Percentiles rank a stretch among this genome's conserved stretches.
Conservation (phyloP, 2,797 vertebrate species). For the Halcyon smyrnensis region DNA sequence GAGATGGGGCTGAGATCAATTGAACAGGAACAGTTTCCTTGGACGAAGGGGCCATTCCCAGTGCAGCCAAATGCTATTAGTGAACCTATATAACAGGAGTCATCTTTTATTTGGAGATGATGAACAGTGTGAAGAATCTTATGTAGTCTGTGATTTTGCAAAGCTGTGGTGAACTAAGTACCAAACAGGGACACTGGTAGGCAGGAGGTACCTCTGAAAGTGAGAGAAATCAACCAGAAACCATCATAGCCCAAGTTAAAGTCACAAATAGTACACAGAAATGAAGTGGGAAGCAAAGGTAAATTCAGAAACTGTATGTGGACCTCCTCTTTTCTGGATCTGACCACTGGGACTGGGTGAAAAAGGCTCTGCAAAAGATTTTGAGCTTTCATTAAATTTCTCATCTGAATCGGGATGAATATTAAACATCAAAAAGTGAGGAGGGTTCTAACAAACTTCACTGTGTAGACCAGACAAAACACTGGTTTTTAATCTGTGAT, state of each 20-base stretch:
- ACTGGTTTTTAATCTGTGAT: background rate
- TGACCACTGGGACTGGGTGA: background rate
- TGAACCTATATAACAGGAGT: background rate
- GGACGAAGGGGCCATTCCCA: background rate
- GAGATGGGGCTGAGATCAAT: background rate
- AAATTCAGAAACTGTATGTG: background rate
- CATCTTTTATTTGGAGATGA: background rate
- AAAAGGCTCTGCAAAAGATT: background rate
- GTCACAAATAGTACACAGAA: background rate
- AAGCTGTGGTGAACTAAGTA: background rate
- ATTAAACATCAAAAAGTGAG: background rate
- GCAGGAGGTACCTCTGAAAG: background rate
- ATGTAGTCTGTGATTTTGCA: rapidly evolving
- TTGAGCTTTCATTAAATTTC: background rate
- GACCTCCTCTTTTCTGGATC: background rate
- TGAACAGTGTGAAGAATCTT: background rate
- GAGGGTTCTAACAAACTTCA: background rate
- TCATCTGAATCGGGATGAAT: background rate
- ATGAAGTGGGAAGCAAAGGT: background rate
- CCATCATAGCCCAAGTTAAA: background rate
- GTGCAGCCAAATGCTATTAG: background rate
- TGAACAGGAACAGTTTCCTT: background rate
- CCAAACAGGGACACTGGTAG: background rate
- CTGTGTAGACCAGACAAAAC: background rate
- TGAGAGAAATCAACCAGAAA: background rate